Conservation (phyloP, 1,140 invertebrate genomes). For the Drosophila punjabiensis region DNA sequence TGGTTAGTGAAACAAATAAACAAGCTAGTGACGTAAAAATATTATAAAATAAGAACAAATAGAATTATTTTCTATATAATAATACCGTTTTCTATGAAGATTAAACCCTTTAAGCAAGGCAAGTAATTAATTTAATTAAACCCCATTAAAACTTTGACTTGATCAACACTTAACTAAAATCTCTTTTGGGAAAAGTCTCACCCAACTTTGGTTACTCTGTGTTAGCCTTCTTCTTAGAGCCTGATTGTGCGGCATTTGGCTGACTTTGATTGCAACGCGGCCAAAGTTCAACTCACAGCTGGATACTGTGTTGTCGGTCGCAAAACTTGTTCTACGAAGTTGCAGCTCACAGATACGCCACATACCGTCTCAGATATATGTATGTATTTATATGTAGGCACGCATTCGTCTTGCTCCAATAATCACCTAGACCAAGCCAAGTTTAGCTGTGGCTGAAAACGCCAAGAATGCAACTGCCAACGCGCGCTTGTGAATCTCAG, state of each 20-base stretch:
- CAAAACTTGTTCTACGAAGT: slow-evolving; percentile 36
- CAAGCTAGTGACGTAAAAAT: background rate
- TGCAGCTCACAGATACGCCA: slow-evolving; percentile 14
- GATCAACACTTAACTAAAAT: slow-evolving; percentile 1
- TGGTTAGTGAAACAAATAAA: background rate
- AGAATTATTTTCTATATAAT: background rate
- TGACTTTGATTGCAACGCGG: slow-evolving; percentile 8
- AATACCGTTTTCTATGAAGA: background rate
- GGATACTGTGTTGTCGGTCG: slow-evolving; percentile 32
- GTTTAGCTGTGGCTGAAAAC: slow-evolving; percentile 46
- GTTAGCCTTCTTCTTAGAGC: background rate
- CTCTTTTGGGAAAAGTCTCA: background rate
- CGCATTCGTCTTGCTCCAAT: slow-evolving; percentile 76
- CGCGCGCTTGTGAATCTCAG: slow-evolving; percentile 50
- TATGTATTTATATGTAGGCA: slow-evolving; percentile 13
- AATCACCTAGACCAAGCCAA: slow-evolving; percentile 68
- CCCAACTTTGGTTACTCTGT: slow-evolving; percentile 5
- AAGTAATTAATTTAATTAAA: background rate
- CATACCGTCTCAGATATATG: slow-evolving; percentile 9
- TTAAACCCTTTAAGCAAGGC: background rate
- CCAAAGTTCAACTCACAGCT: slow-evolving; percentile 65
- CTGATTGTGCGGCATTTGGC: slow-evolving; percentile 14
- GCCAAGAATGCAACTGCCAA: slow-evolving; percentile 72
- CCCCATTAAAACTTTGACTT: background rate
- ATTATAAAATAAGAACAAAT: no score